phyloP scores from a whole-genome alignment of 2,888 invertebrate genomes.

The Horisme vitalbata region DNA sequence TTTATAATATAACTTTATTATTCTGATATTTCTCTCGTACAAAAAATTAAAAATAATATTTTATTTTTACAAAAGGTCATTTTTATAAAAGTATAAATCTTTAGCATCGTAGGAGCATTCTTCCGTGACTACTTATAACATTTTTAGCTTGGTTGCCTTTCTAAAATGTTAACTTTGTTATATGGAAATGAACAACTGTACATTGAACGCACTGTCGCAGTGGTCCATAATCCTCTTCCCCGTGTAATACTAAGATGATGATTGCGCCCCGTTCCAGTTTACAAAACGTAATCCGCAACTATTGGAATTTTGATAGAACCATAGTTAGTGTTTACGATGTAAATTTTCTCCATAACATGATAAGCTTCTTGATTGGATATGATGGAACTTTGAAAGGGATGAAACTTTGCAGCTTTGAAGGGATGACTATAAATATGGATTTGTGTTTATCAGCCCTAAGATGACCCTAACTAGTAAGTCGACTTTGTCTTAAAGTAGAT shows the following conservation, averaged over 20 bases:
- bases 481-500: too few relatives aligned
- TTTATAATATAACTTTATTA: too few relatives aligned
- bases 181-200: neutral
- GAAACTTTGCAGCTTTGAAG: conserved; percentile 33
- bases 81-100: too few relatives aligned
- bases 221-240: conserved; percentile 47
- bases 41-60: too few relatives aligned
- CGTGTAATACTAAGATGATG: conserved; percentile 76
- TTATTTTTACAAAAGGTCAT: too few relatives aligned
- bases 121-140: too few relatives aligned
- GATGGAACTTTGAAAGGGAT: conserved; percentile 60
- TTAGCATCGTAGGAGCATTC: too few relatives aligned
- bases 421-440: conserved; percentile 36
- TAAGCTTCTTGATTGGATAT: conserved; percentile 77
- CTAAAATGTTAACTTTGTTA: too few relatives aligned
- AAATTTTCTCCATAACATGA: conserved; percentile 79
- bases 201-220: neutral
- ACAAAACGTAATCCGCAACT: conserved; percentile 83
- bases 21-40: too few relatives aligned
- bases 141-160: too few relatives aligned
- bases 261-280: conserved; percentile 81
- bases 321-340: conserved; percentile 79
- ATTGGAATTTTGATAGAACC: conserved; percentile 68
- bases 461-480: conserved; percentile 27
- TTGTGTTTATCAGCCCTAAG: conserved; percentile 26